A percentile compares a stretch with the other conserved stretches of the same genome.
These are phyloP conservation scores for Centropyge bicolor DNA, from an alignment of 2,797 vertebrate genomes.

Conservation along the genomic window DNA sequence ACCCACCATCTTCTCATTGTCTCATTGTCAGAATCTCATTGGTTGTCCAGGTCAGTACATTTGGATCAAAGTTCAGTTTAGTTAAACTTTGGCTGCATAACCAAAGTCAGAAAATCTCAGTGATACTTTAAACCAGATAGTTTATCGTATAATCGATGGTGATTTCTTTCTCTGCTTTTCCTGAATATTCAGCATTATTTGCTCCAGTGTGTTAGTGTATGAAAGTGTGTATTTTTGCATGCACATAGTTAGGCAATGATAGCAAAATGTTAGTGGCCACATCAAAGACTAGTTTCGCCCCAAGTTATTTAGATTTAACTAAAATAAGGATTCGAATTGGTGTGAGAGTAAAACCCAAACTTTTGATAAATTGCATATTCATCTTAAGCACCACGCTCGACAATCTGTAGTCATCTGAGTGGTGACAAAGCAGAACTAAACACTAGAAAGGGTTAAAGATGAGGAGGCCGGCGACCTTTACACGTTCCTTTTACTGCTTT, in stretches of 20 bases:
- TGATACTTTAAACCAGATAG: background rate
- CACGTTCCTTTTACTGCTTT: constrained; percentile 20
- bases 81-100: background rate
- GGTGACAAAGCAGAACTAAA: constrained; percentile 10
- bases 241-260: background rate
- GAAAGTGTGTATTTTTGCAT: background rate
- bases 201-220: background rate
- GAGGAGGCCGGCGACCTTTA: constrained; percentile 40
- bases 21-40: background rate
- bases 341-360: background rate
- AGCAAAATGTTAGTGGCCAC: background rate
- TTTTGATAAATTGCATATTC: background rate
- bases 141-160: background rate
- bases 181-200: background rate
- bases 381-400: too few relatives aligned
- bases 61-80: background rate
- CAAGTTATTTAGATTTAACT: background rate
- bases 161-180: background rate
- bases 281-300: background rate
- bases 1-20: background rate
- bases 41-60: background rate
- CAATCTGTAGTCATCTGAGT: constrained; percentile 2
- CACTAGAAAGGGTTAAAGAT: constrained; percentile 17
- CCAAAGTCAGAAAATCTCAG: background rate
- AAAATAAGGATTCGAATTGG: background rate